Percentiles rank a stretch among this genome's conserved stretches.
Evolutionary conservation across 2,797 vertebrate species (phyloP).

Genomic region (Gallinago solitaria): DNA sequence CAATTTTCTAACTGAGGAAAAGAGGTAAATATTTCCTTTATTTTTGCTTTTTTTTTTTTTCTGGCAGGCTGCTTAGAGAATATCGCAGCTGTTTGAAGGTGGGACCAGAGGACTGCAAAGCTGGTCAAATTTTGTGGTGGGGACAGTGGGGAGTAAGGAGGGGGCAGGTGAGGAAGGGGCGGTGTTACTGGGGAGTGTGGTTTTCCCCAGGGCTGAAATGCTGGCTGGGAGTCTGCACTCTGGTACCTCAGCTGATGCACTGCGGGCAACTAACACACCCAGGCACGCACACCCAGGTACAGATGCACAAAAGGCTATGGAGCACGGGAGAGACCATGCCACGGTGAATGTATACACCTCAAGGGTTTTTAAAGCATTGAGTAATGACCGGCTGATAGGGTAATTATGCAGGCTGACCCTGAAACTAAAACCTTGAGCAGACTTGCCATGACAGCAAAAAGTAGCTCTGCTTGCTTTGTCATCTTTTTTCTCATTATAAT

Average conservation of each 20-base stretch:
- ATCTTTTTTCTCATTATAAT: neutral
- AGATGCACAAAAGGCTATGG: fast-evolving
- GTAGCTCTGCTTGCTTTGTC: neutral
- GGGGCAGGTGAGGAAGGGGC: neutral
- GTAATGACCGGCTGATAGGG: neutral
- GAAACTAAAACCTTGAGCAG: neutral
- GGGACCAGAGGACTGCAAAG: neutral
- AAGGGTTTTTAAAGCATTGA: neutral
- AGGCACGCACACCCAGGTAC: fast-evolving
- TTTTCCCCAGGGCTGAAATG: neutral
- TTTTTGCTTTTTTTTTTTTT: neutral
- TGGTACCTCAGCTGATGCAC: neutral
- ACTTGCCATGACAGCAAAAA: neutral
- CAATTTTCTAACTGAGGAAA: neutral
- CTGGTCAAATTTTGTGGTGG: neutral
- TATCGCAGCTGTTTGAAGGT: neutral
- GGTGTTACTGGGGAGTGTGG: neutral
- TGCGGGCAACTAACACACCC: neutral
- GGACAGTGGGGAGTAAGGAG: neutral
- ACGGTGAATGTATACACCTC: neutral
- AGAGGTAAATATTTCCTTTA: neutral
- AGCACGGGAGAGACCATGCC: neutral
- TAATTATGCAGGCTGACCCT: neutral
- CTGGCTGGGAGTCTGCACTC: neutral
- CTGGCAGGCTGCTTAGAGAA: neutral